Conservation (phyloP, 2,797 vertebrate genomes). For the Scyliorhinus canicula region DNA sequence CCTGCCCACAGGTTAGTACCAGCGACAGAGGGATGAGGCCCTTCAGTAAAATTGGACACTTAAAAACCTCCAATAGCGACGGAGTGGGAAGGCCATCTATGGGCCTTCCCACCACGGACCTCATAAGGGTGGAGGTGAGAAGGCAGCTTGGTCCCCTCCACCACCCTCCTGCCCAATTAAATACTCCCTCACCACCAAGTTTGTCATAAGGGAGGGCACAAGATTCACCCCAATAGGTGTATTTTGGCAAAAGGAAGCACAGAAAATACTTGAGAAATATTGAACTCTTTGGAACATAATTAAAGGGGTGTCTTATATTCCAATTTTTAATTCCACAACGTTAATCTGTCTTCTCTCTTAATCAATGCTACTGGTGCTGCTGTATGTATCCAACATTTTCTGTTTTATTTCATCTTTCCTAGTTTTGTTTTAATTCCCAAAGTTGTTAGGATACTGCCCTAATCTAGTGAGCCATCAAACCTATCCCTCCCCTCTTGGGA, state of each 20-base stretch:
- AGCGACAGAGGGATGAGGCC: not conserved
- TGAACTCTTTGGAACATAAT: slow-evolving; percentile 14
- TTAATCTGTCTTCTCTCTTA: not conserved
- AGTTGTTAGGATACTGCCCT: not conserved
- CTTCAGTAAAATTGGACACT: not conserved
- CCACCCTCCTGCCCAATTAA: not conserved
- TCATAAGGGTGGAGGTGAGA: not conserved
- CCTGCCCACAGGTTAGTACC: not conserved
- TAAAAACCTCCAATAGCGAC: not conserved
- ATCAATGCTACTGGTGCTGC: not conserved
- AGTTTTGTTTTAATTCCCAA: not conserved
- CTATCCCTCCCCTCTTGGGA: not conserved
- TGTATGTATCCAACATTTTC: not conserved
- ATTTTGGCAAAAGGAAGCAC: slow-evolving; percentile 16
- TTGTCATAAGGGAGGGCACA: not conserved
- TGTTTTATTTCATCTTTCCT: not conserved
- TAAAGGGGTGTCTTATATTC: not conserved
- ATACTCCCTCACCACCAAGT: not conserved
- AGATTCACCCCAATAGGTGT: not conserved
- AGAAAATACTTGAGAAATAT: slow-evolving; percentile 23
- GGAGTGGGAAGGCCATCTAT: not conserved
- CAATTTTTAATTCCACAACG: not conserved
- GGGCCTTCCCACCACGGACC: not conserved
- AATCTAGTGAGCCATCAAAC: not conserved
- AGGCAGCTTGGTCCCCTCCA: not conserved